Conservation (phyloP, 1,140 invertebrate species). For the Brachionus rotundiformis region DNA sequence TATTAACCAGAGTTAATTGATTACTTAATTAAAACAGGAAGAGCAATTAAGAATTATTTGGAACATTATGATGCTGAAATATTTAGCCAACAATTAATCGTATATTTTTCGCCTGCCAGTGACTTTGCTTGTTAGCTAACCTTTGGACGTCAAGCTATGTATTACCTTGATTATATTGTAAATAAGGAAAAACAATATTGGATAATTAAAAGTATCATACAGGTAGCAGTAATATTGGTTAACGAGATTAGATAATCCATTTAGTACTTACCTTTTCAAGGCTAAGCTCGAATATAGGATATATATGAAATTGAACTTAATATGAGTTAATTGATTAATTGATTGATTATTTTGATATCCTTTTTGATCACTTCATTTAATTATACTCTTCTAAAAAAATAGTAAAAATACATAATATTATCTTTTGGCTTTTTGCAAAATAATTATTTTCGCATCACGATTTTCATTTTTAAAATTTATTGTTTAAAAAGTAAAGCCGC, state of each 20-base stretch:
- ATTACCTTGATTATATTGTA: conserved; percentile 37
- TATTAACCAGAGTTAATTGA: background rate
- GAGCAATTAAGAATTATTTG: conserved; percentile 26
- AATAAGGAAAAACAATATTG: conserved; percentile 35
- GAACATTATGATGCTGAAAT: conserved; percentile 50
- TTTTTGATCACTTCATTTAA: conserved; percentile 43
- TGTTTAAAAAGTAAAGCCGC: too few species aligned
- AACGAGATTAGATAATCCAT: conserved; percentile 44
- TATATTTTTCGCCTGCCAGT: conserved; percentile 42
- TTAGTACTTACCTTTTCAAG: conserved; percentile 32
- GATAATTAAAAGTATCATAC: conserved; percentile 49
- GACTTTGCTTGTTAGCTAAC: conserved; percentile 2
- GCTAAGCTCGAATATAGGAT: background rate
- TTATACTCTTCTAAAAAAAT: background rate
- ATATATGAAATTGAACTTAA: background rate
- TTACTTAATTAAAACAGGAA: conserved; percentile 51
- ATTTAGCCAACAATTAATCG: conserved; percentile 47
- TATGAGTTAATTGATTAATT: conserved; percentile 47
- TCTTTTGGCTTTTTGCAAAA: too few species aligned
- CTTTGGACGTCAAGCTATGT: background rate
- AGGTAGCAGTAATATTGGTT: background rate
- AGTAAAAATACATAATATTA: too few species aligned
- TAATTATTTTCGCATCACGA: too few species aligned
- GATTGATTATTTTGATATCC: conserved; percentile 39
- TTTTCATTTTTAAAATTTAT: too few species aligned